Conservation (phyloP, 64 coral and sea anemone genomes). For the Pocillopora damicornis region DNA sequence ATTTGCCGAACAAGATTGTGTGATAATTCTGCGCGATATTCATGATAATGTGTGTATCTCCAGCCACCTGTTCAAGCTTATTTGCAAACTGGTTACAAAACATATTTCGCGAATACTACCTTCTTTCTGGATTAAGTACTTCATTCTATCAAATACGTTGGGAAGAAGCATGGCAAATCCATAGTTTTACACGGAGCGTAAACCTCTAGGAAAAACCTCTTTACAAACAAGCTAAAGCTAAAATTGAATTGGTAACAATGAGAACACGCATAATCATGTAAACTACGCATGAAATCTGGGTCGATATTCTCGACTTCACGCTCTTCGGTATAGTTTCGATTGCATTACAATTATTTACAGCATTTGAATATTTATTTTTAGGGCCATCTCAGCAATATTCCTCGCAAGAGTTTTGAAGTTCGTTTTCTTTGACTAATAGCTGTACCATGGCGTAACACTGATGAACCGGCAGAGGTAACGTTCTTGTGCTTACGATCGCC, state of each 20-base stretch:
- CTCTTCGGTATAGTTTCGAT: not conserved
- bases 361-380: not conserved
- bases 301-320: not conserved
- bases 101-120: not conserved
- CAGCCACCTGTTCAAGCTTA: not conserved
- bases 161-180: not conserved
- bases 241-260: not conserved
- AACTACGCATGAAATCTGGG: not conserved
- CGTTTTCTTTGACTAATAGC: not conserved
- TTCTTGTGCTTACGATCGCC: not conserved
- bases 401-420: not conserved
- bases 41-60: not conserved
- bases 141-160: not conserved
- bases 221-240: not conserved
- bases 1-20: not conserved
- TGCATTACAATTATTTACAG: not conserved
- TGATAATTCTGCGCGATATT: not conserved
- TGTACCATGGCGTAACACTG: not conserved
- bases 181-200: not conserved
- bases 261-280: not conserved
- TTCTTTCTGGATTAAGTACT: not conserved
- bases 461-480: not conserved
- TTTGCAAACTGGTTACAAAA: not conserved
- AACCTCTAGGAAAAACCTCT: not conserved
- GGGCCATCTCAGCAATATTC: not conserved